Evolutionary conservation across 2,888 invertebrate genomes (phyloP).

Genomic region (Drosophila suboccidentalis): DNA sequence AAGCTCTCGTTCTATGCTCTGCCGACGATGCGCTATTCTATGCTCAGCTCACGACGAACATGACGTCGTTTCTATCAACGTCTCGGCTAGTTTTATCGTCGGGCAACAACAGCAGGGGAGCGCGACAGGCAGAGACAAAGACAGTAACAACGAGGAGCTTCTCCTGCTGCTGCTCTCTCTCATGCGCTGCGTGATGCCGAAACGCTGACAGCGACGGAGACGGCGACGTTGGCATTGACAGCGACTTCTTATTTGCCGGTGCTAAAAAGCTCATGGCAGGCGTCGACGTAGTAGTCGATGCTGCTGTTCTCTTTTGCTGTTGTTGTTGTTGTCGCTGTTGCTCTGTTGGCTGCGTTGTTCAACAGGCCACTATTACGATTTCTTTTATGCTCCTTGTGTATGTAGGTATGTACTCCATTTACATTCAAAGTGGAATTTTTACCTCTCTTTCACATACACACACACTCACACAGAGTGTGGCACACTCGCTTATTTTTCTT

Average conservation of each 20-base stretch:
- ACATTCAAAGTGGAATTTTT: constrained; percentile 68
- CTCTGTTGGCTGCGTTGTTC: constrained; percentile 58
- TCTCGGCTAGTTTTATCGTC: constrained; percentile 39
- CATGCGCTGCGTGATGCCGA: constrained; percentile 34
- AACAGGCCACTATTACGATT: constrained; percentile 80
- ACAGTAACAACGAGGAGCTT: constrained; percentile 7
- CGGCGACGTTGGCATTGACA: constrained; percentile 18
- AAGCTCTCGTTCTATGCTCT: constrained; percentile 26
- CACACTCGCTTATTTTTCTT: constrained; percentile 32
- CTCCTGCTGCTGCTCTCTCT: constrained; percentile 32
- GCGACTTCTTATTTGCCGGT: constrained; percentile 37
- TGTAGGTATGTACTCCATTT: constrained; percentile 40
- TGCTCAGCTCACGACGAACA: constrained; percentile 19
- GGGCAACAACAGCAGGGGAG: neutral
- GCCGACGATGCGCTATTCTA: neutral
- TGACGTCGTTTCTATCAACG: constrained; percentile 23
- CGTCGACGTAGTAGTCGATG: constrained; percentile 25
- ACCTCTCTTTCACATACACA: constrained; percentile 28
- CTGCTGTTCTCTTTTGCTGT: constrained; percentile 17
- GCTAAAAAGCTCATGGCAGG: constrained; percentile 46
- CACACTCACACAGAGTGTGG: constrained; percentile 14
- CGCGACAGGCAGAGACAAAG: constrained; percentile 13
- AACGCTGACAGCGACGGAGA: constrained; percentile 11
- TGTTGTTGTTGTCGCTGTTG: constrained; percentile 37
- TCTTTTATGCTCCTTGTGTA: constrained; percentile 43